Base-by-base conservation (phyloP, 2,888 invertebrate genomes). In the Diogma glabrata region DNA sequence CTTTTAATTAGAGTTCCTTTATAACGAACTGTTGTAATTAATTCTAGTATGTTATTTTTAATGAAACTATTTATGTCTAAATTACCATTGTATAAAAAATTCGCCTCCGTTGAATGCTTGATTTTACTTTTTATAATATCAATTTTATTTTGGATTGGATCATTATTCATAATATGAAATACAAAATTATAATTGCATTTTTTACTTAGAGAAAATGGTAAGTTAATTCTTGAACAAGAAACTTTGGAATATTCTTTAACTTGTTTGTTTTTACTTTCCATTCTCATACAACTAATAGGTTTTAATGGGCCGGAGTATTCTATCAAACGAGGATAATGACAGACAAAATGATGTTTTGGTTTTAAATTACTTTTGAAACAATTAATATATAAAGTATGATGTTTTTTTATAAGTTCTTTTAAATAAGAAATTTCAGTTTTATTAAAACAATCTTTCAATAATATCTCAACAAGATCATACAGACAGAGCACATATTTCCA, bases 401-500 rank as follows among this genome's bases (percentile, higher is more conserved):
- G 36, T 9, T 36, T 36, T 36, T 36, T 36, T 14, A 36, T 36
- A 6, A 36, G 7, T 9, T 36, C 16, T 36, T 9, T 3, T 14
- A 36, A n/a, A 36, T 3, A 36, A 4, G 10, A 6, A 7, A 36
- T 36, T 8, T 36, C 36, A 36, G n/a, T 17, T 36, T 33, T 33
- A 33, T 33, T 33, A 33, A 33, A 33, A 33, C 12, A 33, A 10
- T 33, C 33, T 33, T 33, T 36, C 36, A 36, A 36, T 36, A 36
- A n/a, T 17, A 36, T 17, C 17, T 36, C 36, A 36, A 36, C 36
- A 9, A 36, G 36, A 14, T 36, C 36, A 10, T 10, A 36, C 10
- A 36, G 17, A 36, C 36, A 36, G 17, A 36, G 33, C 12, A 33
- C 12, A 4, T 33, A 33, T 33, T 33, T 33, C 33, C 33, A 33